Base-by-base conservation (phyloP, 92 coral and sea anemone species). In the Porites evermanni region DNA sequence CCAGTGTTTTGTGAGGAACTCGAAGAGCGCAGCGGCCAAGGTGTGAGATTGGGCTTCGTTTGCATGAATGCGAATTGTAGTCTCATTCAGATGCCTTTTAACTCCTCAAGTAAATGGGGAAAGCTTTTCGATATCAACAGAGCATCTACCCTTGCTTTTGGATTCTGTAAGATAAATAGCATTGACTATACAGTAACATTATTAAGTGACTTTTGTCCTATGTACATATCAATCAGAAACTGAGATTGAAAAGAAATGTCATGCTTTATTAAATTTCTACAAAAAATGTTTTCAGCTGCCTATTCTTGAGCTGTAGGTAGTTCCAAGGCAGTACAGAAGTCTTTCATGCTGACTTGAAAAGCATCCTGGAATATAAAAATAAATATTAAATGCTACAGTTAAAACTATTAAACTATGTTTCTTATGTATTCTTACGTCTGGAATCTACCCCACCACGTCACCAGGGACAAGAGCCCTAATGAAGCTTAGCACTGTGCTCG, bases 371-470 rank as follows among this genome's bases (percentile, higher is more conserved):
- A 47, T 13, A 72, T 4, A 8, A 2, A 73, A 73, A 14, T 73
- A 18, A 23, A 70, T 32, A 26, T 24, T 7, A 10, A 23, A 32
- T 18, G 9, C 16, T 44, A 6, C 32, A 44, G 13, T 10, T 70
- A 6, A 2, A 10, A 70, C 50, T n/a, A n/a, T n/a, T 26, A 69
- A 21, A 19, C 38, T 21, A 14, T 69, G 74, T 9, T 10, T 10
- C 6, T 5, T 10, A 63, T 14, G 19, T 63, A 6, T 69, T 54
- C 80, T 17, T 64, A 89, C 92, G 79, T 84, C 81, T 20, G 87
- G 76, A 7, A 89, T 89, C 64, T 89, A 87, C 13, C 92, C 89
- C 65, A 47, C 74, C 32, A 89, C 70, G 74, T 89, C 92, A 2
- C 81, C 86, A 67, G 89, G 92, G 56, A 79, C 92, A 54, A 89